phyloP scores from a whole-genome alignment of 2,797 vertebrate species.

The Cynopterus sphinx region DNA sequence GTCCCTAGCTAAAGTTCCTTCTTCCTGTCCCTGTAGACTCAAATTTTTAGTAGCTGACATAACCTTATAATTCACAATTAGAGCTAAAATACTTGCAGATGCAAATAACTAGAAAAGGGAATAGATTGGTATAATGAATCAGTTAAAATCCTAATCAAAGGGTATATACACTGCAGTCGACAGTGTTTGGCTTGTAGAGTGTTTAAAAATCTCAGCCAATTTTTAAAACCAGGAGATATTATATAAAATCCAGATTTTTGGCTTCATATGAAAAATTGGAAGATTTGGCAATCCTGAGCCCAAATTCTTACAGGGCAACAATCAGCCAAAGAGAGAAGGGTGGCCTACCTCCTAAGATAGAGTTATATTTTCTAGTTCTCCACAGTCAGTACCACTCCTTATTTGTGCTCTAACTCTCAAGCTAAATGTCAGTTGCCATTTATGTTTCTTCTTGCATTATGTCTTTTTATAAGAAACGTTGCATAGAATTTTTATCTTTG shows the following conservation, averaged over 20 bases:
- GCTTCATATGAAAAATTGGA: not conserved
- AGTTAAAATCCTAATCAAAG: constrained; percentile 26
- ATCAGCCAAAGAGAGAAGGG: not conserved
- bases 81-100: not conserved
- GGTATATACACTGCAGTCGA: not conserved
- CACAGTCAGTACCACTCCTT: not conserved
- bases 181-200: not conserved
- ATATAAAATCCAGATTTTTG: constrained; percentile 1
- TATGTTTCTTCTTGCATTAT: not conserved
- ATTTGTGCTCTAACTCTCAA: not conserved
- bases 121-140: not conserved
- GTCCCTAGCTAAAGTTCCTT: not conserved
- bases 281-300: not conserved
- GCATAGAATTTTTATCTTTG: not conserved
- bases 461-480: not conserved
- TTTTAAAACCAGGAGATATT: not conserved
- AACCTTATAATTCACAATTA: not conserved
- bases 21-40: not conserved
- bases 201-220: constrained; percentile 33
- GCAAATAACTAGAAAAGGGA: constrained; percentile 23
- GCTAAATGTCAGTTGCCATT: not conserved
- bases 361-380: not conserved
- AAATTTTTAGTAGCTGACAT: not conserved
- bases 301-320: not conserved
- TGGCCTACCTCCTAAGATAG: not conserved